These are phyloP conservation scores for Imbricaverruca yamaguchii DNA, from an alignment of 2,888 invertebrate genomes.

Conservation along the genomic window DNA sequence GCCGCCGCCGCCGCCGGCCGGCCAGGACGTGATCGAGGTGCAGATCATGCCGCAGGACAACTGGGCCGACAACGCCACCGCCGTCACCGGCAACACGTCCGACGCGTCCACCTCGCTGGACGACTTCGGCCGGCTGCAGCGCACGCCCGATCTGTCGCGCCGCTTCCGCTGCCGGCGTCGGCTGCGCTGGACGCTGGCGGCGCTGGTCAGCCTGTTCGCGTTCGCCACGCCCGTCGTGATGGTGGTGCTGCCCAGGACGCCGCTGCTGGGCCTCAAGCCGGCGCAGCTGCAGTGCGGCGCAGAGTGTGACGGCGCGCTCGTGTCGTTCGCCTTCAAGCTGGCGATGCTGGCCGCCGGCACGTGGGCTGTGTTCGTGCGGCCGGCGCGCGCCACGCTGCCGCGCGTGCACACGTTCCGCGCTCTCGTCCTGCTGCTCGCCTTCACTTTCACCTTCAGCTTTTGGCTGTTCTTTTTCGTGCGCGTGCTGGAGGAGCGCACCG, in stretches of 20 bases:
- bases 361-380: slow-evolving; percentile 65
- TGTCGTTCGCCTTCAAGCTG: slow-evolving; percentile 84
- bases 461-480: slow-evolving; percentile 98
- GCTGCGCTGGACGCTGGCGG: slow-evolving; percentile 69
- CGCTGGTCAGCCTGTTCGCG: slow-evolving; percentile 68
- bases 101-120: background rate
- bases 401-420: slow-evolving; percentile 85
- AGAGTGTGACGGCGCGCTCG: slow-evolving; percentile 86
- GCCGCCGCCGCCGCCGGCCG: background rate
- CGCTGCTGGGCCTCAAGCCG: slow-evolving; percentile 31
- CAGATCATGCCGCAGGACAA: slow-evolving; percentile 92
- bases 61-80: slow-evolving; percentile 68
- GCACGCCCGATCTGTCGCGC: background rate
- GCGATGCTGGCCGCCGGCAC: slow-evolving; percentile 78
- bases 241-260: slow-evolving; percentile 87
- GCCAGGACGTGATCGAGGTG: slow-evolving; percentile 73
- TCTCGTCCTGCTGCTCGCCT: slow-evolving; percentile 74
- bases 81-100: slow-evolving; percentile 12
- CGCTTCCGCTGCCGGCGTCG: slow-evolving; percentile 60
- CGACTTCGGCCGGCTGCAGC: background rate
- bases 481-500: slow-evolving; percentile 41
- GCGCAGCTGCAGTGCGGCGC: slow-evolving; percentile 56
- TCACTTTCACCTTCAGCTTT: slow-evolving; percentile 89
- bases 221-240: slow-evolving; percentile 91
- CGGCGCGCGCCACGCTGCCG: slow-evolving; percentile 78